Evolutionary conservation across 2,888 invertebrate species (phyloP).

Genomic region (Chymomyza procnemis): DNA sequence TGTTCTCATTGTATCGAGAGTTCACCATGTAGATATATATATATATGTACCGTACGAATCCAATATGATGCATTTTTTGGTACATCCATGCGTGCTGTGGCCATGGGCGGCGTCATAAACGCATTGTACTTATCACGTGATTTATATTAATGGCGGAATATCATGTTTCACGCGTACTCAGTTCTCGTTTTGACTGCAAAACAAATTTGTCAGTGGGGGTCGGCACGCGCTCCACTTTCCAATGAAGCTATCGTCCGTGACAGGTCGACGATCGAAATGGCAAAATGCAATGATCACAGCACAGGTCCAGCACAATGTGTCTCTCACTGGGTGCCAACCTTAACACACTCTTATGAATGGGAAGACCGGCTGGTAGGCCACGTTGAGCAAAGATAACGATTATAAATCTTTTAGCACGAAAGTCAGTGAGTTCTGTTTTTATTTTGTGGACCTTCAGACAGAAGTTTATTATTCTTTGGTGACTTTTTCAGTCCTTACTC

Average conservation of each 20-base stretch:
- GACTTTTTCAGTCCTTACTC: background rate
- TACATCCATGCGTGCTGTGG: conserved; percentile 7
- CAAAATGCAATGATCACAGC: conserved; percentile 11
- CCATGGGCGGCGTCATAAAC: conserved; percentile 37
- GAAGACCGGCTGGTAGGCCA: conserved; percentile 21
- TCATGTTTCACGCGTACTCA: conserved; percentile 75
- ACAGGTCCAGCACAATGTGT: conserved; percentile 36
- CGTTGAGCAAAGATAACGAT: conserved; percentile 27
- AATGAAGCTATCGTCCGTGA: conserved; percentile 56
- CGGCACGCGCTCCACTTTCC: conserved; percentile 77
- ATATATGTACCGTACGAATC: background rate
- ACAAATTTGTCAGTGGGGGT: conserved; percentile 78
- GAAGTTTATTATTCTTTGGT: background rate
- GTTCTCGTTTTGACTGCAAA: conserved; percentile 65
- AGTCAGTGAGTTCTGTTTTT: conserved; percentile 6
- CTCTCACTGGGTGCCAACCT: background rate
- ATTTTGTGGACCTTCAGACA: background rate
- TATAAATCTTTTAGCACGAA: conserved; percentile 34
- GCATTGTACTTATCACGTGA: conserved; percentile 67
- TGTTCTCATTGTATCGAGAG: no score
- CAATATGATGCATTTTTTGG: background rate
- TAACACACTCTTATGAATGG: background rate
- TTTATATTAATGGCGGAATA: conserved; percentile 75
- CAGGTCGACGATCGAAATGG: conserved; percentile 44
- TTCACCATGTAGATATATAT: background rate